Percentiles rank a stretch among this genome's conserved stretches.
Conservation (phyloP, 2,113 vertebrate species). For the Rhinopomastus cyanomelas region DNA sequence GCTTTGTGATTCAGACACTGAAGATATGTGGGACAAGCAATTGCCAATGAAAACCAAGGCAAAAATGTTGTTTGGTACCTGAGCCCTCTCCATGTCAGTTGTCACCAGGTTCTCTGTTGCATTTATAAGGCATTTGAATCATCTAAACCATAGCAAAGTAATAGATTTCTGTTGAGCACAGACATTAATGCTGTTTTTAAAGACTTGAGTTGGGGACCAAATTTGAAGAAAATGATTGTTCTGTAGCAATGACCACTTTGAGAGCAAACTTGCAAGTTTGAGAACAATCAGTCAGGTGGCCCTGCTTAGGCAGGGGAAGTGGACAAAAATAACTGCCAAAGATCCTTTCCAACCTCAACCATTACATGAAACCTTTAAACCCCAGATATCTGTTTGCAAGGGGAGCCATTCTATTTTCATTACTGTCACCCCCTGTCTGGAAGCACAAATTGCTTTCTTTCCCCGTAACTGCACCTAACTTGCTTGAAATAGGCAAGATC, state of each 20-base stretch:
- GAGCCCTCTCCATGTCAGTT: neutral
- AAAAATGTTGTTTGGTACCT: neutral
- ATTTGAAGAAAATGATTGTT: neutral
- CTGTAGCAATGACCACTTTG: neutral
- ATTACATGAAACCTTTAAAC: neutral
- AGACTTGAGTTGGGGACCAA: neutral
- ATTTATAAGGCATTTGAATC: neutral
- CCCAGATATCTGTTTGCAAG: neutral
- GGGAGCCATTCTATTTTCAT: neutral
- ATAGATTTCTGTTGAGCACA: neutral
- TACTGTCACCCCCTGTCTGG: neutral
- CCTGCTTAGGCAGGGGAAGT: neutral
- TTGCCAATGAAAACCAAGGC: neutral
- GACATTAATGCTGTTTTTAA: neutral
- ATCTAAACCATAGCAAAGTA: neutral
- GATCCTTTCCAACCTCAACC: neutral
- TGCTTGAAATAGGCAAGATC: neutral
- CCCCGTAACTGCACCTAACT: neutral
- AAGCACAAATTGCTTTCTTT: neutral
- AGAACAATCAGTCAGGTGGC: rapidly evolving
- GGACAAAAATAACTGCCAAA: neutral
- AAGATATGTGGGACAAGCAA: neutral
- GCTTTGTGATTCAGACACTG: neutral
- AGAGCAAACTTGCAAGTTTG: neutral
- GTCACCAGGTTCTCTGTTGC: neutral